These are phyloP conservation scores for Pammene fasciana DNA, from an alignment of 2,888 invertebrate genomes.

Conservation along the genomic window DNA sequence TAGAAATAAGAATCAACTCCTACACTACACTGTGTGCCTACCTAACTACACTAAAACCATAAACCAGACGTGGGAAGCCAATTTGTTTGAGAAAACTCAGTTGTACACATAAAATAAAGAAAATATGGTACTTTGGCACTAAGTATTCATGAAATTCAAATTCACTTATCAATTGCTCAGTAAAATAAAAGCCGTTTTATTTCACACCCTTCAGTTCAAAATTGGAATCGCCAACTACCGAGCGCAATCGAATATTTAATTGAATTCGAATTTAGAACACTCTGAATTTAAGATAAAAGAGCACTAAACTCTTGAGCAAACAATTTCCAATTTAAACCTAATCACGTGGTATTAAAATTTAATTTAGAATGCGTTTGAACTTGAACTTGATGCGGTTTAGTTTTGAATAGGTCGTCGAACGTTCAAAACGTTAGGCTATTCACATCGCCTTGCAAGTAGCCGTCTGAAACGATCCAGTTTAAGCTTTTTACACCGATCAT, in stretches of 20 bases:
- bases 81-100: neutral
- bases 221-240: conserved; percentile 57
- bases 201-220: conserved; percentile 49
- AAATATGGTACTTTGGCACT: neutral
- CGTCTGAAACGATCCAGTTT: neutral
- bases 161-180: neutral
- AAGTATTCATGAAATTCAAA: neutral
- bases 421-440: conserved; percentile 7
- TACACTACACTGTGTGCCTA: neutral
- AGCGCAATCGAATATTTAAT: conserved; percentile 75
- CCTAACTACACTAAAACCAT: too few relatives aligned
- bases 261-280: conserved; percentile 62
- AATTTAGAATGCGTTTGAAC: conserved; percentile 46
- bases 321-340: neutral
- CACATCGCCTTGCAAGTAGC: neutral
- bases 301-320: neutral
- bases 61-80: neutral
- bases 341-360: conserved; percentile 45
- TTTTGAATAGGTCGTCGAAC: conserved; percentile 28
- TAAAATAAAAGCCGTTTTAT: neutral
- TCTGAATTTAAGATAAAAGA: conserved; percentile 32
- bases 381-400: conserved; percentile 23
- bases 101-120: neutral
- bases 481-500: neutral
- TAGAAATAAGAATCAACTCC: neutral